Evolutionary conservation across 2,888 invertebrate species (phyloP).

Genomic region (Phortica okadai): DNA sequence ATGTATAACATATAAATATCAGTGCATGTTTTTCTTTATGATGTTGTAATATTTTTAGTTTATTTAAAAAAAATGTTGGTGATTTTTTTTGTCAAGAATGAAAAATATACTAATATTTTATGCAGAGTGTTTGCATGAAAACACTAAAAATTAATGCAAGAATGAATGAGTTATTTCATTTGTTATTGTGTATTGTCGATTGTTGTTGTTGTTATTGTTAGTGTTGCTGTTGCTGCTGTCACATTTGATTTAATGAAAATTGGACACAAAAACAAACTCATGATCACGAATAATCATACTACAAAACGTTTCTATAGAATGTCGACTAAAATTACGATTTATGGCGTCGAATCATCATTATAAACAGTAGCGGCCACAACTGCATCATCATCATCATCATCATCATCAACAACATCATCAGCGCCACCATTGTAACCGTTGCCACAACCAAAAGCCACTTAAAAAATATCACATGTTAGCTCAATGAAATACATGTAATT

Average conservation of each 20-base stretch:
- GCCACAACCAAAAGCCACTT: neutral
- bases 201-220: slow-evolving; percentile 4
- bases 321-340: slow-evolving; percentile 17
- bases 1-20: too few species aligned
- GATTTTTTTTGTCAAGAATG: too few species aligned
- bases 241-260: slow-evolving; percentile 33
- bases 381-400: slow-evolving; percentile 1
- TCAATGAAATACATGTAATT: too few species aligned
- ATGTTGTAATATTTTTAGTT: too few species aligned
- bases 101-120: too few species aligned
- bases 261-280: slow-evolving; percentile 11
- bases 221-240: slow-evolving; percentile 16
- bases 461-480: neutral
- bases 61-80: too few species aligned
- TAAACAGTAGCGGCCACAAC: too few species aligned
- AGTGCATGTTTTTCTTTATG: too few species aligned
- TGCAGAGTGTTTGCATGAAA: too few species aligned
- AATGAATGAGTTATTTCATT: slow-evolving; percentile 1
- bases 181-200: slow-evolving; percentile 10
- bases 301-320: neutral
- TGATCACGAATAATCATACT: neutral
- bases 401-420: neutral
- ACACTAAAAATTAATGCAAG: neutral
- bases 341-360: slow-evolving; percentile 6
- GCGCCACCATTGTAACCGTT: neutral